Evolutionary conservation across 1,140 invertebrate species (phyloP), one percentile per base, ranked within the genome.

Genomic region (Ceratina japonica): DNA sequence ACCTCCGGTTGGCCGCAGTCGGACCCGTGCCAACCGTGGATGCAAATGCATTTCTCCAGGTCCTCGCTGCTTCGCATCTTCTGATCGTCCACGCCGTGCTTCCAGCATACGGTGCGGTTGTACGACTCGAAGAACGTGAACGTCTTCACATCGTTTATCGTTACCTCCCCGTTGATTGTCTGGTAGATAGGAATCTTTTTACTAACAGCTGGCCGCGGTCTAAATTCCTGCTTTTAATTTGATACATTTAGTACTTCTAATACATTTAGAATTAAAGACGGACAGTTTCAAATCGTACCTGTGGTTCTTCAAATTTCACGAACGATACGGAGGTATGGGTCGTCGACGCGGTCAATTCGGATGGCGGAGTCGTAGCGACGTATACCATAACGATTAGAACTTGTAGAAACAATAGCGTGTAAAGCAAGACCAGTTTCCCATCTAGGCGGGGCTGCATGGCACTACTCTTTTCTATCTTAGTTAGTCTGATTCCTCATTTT

Each of bases 1-100:
- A 95, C 94, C 87, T 95, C 95, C 3, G 95, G 94, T 82, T 95
- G 94, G 16, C 94, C 94, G 88, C 95, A 95, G 69, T 95, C 94
- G 0, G 91, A 88, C 1, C 95, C 94, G 84, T 95, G 95, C 94
- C 94, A 95, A 10, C 94, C 94, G 49, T 89, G 91, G 64, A 92
- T 89, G 83, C 95, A 95, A 4, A 91, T 88, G 82, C 94, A 95
- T 81, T 93, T 93, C 74, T 92, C 88, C 1, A 83, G 56, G 58
- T 86, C 82, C 61, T 86, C 86, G 0, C 85, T 86, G 1, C 78
- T 79, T 22, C 86, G 81, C 92, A 93, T 93, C 37, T 89, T 87
- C 72, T 83, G 85, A 4, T 94, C 89, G 81, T 94, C 92, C 0
- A 94, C 91, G 15, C 94, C 94, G 16, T 91, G 88, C 20, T 91